Conservation (phyloP, 1,140 invertebrate species). For the Drosophila pruinosa region DNA sequence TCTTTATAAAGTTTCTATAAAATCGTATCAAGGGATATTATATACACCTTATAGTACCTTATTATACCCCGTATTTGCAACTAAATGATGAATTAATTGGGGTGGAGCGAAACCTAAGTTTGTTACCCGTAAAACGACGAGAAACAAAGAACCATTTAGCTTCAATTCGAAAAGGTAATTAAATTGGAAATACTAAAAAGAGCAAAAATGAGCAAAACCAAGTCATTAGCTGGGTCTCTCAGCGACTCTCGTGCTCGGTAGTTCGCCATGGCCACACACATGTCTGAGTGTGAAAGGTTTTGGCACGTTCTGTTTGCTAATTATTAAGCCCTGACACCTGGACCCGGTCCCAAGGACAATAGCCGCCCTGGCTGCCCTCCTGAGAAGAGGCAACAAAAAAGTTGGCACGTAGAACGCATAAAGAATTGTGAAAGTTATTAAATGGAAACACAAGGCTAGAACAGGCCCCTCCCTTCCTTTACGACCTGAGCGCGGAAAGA, state of each 20-base stretch:
- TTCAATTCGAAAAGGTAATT: constrained; percentile 13
- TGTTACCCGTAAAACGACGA: background rate
- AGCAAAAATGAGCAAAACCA: background rate
- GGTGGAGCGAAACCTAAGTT: constrained; percentile 9
- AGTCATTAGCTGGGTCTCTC: background rate
- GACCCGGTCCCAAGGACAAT: constrained; percentile 23
- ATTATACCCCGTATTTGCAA: too few relatives aligned
- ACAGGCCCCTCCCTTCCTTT: background rate
- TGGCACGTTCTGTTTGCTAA: constrained; percentile 48
- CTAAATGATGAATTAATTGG: constrained; percentile 5
- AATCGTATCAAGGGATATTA: too few relatives aligned
- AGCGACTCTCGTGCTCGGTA: too few relatives aligned
- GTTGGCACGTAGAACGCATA: constrained; percentile 62
- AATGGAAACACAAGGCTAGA: constrained; percentile 47
- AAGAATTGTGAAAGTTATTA: constrained; percentile 72
- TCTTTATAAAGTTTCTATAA: too few relatives aligned
- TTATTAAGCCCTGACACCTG: constrained; percentile 61
- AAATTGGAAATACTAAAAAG: constrained; percentile 8
- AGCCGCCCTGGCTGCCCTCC: too few relatives aligned
- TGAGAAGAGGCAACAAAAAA: constrained; percentile 7
- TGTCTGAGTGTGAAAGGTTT: constrained; percentile 29
- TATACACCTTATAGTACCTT: too few relatives aligned
- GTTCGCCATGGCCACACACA: background rate
- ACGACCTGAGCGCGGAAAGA: too few relatives aligned
- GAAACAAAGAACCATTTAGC: constrained; percentile 1